Percentiles rank a stretch among this genome's conserved stretches.
Evolutionary conservation across 2,797 vertebrate genomes (phyloP).

Genomic region (Phataginus tetradactyla): DNA sequence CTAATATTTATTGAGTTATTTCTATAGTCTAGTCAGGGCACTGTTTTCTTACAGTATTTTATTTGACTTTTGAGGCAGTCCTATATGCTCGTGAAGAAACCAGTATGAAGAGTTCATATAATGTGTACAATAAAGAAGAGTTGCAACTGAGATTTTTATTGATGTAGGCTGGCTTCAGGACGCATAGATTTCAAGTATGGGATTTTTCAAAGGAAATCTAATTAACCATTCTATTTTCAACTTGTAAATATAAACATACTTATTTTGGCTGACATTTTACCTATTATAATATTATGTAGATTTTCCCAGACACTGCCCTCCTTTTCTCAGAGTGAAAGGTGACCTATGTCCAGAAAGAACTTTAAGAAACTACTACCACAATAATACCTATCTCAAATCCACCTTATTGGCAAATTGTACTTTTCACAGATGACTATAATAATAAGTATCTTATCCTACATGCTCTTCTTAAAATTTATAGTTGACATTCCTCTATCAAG

Average conservation of each 20-base stretch:
- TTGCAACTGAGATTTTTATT: neutral
- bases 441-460: neutral
- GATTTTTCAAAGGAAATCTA: neutral
- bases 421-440: neutral
- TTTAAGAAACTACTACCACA: neutral
- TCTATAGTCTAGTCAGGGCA: neutral
- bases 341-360: neutral
- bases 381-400: neutral
- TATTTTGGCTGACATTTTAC: neutral
- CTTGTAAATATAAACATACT: neutral
- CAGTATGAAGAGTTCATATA: neutral
- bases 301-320: neutral
- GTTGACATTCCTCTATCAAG: neutral
- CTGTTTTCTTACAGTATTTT: neutral
- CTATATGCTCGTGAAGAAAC: conserved; percentile 2
- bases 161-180: neutral
- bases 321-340: neutral
- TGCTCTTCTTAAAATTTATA: neutral
- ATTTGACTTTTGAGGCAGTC: neutral
- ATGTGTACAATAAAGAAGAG: neutral
- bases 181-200: neutral
- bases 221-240: neutral
- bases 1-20: neutral
- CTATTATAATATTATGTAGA: neutral
- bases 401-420: neutral